Base-by-base conservation (phyloP, 2,113 vertebrate genomes). In the Falcunculus frontatus region DNA sequence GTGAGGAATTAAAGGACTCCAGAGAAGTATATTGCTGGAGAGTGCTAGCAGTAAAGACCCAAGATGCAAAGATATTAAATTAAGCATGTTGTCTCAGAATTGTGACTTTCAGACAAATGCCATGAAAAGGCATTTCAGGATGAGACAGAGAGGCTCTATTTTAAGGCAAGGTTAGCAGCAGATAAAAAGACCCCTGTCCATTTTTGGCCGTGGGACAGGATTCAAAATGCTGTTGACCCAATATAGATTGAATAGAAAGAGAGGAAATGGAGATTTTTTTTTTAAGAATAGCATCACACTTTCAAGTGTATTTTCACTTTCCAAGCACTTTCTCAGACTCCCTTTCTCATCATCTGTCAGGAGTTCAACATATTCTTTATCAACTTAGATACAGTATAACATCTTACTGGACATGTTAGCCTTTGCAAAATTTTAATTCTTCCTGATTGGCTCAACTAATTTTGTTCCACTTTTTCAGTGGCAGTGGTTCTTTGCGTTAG, bases 1-100 rank as follows among this genome's bases (percentile, higher is more conserved):
- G 78, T n/a, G 95, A 94, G 59, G 47, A 94, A 92, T 81, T 89
- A 87, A 87, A 91, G 72, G 37, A 68, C 62, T 91, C 29, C 53
- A 91, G 74, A 74, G 74, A 82, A 87, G 30, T 35, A 21, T 33
- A 57, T 30, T 94, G 63, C 81, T 89, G 62, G 67, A 81, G 69
- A 79, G 29, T 69, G 56, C 60, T 60, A 79, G 30, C 26, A 69
- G 15, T 57, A 35, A 64, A 89, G 46, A 78, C 23, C 23, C 50
- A 93, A 69, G 69, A 67, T 89, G 49, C 44, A 91, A 41, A 84
- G 26, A 69, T 69, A 65, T 57, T 62, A 75, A 89, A 89, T 89
- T 37, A 89, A 93, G 57, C 29, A n/a, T 20, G 15, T 25, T 87
- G 62, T 63, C 74, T 85, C 55, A 55, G n/a, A 65, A 65, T 69